phyloP scores from a whole-genome alignment of 2,888 invertebrate species.

The Callyntrura guangdongensis region DNA sequence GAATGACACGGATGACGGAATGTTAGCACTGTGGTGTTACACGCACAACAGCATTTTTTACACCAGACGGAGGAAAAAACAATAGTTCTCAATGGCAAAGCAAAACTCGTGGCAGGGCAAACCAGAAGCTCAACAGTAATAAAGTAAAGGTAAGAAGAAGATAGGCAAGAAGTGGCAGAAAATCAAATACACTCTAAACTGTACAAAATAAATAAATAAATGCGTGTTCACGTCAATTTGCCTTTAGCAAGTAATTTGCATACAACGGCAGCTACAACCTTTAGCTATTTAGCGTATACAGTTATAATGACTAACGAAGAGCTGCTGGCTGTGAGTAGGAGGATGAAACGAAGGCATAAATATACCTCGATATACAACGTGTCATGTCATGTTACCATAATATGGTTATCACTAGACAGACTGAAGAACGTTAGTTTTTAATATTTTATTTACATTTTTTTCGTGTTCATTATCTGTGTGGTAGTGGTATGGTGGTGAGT shows the following conservation, averaged over 20 bases:
- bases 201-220: conserved; percentile 46
- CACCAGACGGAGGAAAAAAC: conserved; percentile 10
- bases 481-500: conserved; percentile 7
- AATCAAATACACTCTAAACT: conserved; percentile 27
- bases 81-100: conserved; percentile 77
- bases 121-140: conserved; percentile 66
- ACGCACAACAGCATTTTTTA: not conserved
- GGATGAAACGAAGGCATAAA: not conserved
- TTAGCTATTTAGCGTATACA: not conserved
- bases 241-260: conserved; percentile 32
- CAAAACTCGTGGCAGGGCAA: conserved; percentile 80
- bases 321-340: conserved; percentile 18
- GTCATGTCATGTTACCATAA: not conserved
- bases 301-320: not conserved
- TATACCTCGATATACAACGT: not conserved
- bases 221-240: conserved; percentile 11
- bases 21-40: not conserved
- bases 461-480: not conserved
- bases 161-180: conserved; percentile 20
- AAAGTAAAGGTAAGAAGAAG: conserved; percentile 46
- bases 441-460: conserved; percentile 59
- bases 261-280: not conserved
- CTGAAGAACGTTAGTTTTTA: conserved; percentile 31
- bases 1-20: not conserved
- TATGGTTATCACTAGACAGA: conserved; percentile 22